phyloP scores from a whole-genome alignment of 1,140 invertebrate species.

The Portunus trituberculatus region DNA sequence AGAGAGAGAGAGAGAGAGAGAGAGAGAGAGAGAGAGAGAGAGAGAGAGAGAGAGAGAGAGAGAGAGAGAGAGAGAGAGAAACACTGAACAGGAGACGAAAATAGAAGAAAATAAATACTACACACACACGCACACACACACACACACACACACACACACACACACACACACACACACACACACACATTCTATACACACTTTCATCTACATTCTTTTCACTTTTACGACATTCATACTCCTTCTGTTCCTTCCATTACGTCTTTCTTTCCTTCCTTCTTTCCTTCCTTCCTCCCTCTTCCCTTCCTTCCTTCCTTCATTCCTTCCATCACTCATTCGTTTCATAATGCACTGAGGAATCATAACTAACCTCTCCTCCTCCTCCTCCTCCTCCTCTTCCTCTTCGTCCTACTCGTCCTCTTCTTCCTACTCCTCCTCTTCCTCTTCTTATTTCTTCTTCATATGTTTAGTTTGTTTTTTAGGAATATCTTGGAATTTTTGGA shows the following conservation, averaged over 20 bases:
- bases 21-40: background rate
- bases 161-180: slow-evolving; percentile 40
- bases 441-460: background rate
- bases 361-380: background rate
- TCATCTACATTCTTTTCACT: too few species aligned
- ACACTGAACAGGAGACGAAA: background rate
- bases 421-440: background rate
- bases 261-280: background rate
- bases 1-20: background rate
- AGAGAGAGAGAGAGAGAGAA: slow-evolving; percentile 21
- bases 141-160: slow-evolving; percentile 15
- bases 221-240: too few species aligned
- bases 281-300: background rate
- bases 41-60: slow-evolving; percentile 43
- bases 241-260: too few species aligned
- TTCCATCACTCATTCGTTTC: background rate
- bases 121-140: background rate
- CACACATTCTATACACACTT: background rate
- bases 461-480: background rate
- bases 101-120: background rate
- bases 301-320: too few species aligned
- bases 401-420: background rate
- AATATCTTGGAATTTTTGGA: background rate
- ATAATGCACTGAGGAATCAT: background rate
- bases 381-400: background rate